Conservation (phyloP, 2,113 vertebrate species). For the Ptilorrhoa leucosticta region DNA sequence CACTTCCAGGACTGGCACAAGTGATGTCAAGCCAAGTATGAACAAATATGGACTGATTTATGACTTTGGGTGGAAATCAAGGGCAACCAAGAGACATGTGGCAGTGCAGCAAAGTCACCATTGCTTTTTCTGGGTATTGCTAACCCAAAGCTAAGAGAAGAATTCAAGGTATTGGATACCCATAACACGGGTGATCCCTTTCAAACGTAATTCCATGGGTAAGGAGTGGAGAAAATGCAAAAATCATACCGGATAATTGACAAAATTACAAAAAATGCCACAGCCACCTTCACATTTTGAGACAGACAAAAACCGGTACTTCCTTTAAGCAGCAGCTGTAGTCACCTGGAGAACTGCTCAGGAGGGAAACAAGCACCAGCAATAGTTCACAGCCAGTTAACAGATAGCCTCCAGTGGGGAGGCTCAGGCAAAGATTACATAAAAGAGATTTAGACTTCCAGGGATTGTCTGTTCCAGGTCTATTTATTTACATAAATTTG, state of each 20-base stretch:
- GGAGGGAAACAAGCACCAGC: background rate
- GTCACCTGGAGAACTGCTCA: conserved; percentile 2
- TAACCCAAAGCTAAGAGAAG: background rate
- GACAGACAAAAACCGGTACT: background rate
- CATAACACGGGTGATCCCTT: background rate
- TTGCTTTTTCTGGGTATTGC: background rate
- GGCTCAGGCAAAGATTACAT: conserved; percentile 32
- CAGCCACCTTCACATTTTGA: background rate
- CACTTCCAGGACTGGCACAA: background rate
- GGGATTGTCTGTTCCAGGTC: background rate
- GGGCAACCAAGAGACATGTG: background rate
- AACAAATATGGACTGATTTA: background rate
- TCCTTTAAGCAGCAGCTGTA: background rate
- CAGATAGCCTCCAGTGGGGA: conserved; percentile 34
- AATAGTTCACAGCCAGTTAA: conserved; percentile 15
- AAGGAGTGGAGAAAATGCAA: background rate
- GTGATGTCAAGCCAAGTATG: background rate
- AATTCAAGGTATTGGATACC: background rate
- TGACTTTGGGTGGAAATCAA: background rate
- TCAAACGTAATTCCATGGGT: background rate
- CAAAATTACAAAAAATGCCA: background rate
- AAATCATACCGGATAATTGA: background rate
- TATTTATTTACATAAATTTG: conserved; percentile 56
- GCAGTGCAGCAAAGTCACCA: background rate
- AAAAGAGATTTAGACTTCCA: conserved; percentile 34